These are phyloP conservation scores for Ruditapes philippinarum DNA, from an alignment of 1,140 invertebrate genomes.

Conservation along the genomic window DNA sequence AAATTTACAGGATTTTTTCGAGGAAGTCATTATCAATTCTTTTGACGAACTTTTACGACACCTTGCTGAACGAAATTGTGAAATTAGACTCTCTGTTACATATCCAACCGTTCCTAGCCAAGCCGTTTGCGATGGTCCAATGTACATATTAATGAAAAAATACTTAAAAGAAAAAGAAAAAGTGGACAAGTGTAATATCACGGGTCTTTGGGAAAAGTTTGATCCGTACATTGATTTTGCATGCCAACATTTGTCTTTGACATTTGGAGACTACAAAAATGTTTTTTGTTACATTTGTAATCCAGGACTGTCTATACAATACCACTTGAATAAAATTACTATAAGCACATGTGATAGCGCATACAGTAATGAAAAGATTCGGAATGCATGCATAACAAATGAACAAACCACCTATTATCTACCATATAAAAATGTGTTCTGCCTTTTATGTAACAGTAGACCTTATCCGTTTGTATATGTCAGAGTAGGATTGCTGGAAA, in stretches of 20 bases:
- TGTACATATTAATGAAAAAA: neutral
- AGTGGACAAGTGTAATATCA: neutral
- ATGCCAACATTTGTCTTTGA: neutral
- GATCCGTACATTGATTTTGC: slow-evolving; percentile 32
- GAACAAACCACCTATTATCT: neutral
- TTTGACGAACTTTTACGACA: neutral
- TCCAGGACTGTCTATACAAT: neutral
- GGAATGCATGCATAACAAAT: neutral
- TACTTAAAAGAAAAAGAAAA: no score
- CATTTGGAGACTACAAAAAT: slow-evolving; percentile 26
- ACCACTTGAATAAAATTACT: neutral
- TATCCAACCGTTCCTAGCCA: neutral
- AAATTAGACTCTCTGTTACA: neutral
- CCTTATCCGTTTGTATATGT: neutral
- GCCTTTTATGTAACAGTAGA: neutral
- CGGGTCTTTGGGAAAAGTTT: neutral
- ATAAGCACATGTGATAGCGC: neutral
- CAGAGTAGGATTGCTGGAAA: neutral
- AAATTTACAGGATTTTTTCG: neutral
- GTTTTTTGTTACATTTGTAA: slow-evolving; percentile 38
- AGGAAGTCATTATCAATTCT: neutral
- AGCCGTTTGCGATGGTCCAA: neutral
- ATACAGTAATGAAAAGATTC: neutral
- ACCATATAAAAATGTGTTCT: slow-evolving; percentile 2
- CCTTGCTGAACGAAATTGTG: neutral